Conservation (phyloP, 2,888 invertebrate species). For the Plagodis dolabraria region DNA sequence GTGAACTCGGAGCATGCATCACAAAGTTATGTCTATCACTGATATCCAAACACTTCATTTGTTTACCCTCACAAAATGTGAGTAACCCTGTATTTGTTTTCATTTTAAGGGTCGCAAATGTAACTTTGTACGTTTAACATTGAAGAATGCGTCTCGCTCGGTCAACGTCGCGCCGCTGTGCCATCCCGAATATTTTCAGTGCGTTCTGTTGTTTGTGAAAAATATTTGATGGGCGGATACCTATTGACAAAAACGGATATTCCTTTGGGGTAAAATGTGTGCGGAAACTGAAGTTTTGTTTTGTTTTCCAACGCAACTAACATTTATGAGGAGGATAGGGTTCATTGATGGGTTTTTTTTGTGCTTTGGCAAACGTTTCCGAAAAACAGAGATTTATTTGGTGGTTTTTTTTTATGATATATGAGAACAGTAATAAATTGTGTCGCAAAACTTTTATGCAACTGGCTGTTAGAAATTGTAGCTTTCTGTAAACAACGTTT, state of each 20-base stretch:
- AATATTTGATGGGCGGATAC: constrained; percentile 39
- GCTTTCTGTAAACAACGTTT: not conserved
- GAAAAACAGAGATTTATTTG: constrained; percentile 10
- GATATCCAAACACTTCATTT: constrained; percentile 30
- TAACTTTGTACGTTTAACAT: constrained; percentile 47
- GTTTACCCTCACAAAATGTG: constrained; percentile 20
- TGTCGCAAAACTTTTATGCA: not conserved
- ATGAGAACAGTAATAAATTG: not conserved
- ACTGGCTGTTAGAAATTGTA: not conserved
- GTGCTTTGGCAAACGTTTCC: constrained; percentile 15
- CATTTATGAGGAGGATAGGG: constrained; percentile 2
- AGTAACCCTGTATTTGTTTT: constrained; percentile 29
- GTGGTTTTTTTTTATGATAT: not conserved
- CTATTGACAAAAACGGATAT: constrained; percentile 22
- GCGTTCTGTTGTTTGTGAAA: constrained; percentile 40
- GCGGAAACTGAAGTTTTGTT: constrained; percentile 21
- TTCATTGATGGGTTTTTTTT: constrained; percentile 20
- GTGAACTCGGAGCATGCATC: constrained; percentile 41
- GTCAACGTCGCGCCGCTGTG: constrained; percentile 43
- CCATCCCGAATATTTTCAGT: constrained; percentile 44
- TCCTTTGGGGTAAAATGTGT: constrained; percentile 16
- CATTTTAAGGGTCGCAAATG: constrained; percentile 37
- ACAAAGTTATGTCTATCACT: constrained; percentile 44
- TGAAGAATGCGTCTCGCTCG: constrained; percentile 48
- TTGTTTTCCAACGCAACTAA: constrained; percentile 5